phyloP scores from a whole-genome alignment of 2,113 vertebrate species.

The Chamaea fasciata region DNA sequence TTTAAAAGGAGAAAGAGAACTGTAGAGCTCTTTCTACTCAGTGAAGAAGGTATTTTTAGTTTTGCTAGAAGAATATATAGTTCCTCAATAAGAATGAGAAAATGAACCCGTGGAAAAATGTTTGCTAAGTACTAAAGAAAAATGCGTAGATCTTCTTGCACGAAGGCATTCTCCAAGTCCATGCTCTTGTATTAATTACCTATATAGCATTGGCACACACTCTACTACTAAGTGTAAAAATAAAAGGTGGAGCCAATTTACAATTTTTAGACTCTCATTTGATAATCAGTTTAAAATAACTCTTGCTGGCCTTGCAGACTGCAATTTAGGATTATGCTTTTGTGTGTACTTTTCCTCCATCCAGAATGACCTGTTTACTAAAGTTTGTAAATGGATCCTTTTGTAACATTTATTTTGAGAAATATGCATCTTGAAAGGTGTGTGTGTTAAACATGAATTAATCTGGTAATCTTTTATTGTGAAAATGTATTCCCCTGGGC shows the following conservation, averaged over 20 bases:
- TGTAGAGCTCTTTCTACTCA: not conserved
- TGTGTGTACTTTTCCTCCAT: not conserved
- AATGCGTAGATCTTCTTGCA: not conserved
- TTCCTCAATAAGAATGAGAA: not conserved
- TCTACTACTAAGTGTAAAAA: not conserved
- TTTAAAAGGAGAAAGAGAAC: not conserved
- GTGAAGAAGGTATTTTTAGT: not conserved
- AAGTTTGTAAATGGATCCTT: not conserved
- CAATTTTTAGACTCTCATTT: not conserved
- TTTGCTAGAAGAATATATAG: not conserved
- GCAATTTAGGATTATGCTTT: not conserved
- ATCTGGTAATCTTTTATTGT: not conserved
- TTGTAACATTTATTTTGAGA: constrained; percentile 9
- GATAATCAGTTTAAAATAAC: not conserved
- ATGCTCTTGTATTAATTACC: not conserved
- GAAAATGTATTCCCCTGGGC: not conserved
- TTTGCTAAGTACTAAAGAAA: not conserved
- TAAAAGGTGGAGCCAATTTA: not conserved
- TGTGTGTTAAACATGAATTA: not conserved
- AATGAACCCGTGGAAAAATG: not conserved
- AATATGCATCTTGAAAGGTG: not conserved
- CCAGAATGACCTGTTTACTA: not conserved
- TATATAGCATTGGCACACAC: not conserved
- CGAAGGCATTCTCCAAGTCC: not conserved
- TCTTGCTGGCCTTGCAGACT: not conserved